phyloP scores from a whole-genome alignment of 2,888 invertebrate species.

The Meghimatium bilineatum region DNA sequence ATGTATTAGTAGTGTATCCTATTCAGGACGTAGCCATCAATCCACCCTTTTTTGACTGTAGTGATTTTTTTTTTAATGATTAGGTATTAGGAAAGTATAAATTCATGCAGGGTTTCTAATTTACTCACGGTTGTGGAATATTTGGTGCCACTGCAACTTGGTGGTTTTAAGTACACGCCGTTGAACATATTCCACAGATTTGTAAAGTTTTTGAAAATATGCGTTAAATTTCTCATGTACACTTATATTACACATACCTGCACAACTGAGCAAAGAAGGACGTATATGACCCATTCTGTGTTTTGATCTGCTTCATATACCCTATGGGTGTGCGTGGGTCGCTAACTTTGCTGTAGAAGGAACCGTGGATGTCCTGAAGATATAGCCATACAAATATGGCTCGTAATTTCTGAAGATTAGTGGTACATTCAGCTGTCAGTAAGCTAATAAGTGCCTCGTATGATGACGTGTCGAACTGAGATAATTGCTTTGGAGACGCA shows the following conservation, averaged over 20 bases:
- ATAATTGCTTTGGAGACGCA: slow-evolving; percentile 32
- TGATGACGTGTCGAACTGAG: slow-evolving; percentile 34
- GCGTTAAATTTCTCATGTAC: too few species aligned
- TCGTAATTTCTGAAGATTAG: slow-evolving; percentile 58
- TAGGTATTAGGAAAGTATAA: too few species aligned
- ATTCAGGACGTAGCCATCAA: too few species aligned
- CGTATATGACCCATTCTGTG: slow-evolving; percentile 58
- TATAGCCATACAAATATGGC: slow-evolving; percentile 62
- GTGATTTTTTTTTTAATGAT: too few species aligned
- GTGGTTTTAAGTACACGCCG: too few species aligned
- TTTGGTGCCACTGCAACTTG: too few species aligned
- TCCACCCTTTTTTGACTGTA: too few species aligned
- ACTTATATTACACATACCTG: slow-evolving; percentile 52
- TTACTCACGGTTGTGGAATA: too few species aligned
- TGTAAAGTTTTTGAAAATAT: too few species aligned
- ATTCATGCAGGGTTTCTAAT: too few species aligned
- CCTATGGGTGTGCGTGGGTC: slow-evolving; percentile 57
- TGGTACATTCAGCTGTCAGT: slow-evolving; percentile 45
- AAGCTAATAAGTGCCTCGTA: slow-evolving; percentile 51
- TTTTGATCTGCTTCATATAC: slow-evolving; percentile 61
- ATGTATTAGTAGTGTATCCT: too few species aligned
- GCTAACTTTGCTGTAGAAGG: slow-evolving; percentile 53
- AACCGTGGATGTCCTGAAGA: slow-evolving; percentile 57
- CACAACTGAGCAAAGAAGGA: slow-evolving; percentile 61
- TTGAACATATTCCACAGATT: too few species aligned